Percentiles rank a stretch among this genome's conserved stretches.
phyloP scores from a whole-genome alignment of 2,113 vertebrate genomes.

The Nothocercus julius region DNA sequence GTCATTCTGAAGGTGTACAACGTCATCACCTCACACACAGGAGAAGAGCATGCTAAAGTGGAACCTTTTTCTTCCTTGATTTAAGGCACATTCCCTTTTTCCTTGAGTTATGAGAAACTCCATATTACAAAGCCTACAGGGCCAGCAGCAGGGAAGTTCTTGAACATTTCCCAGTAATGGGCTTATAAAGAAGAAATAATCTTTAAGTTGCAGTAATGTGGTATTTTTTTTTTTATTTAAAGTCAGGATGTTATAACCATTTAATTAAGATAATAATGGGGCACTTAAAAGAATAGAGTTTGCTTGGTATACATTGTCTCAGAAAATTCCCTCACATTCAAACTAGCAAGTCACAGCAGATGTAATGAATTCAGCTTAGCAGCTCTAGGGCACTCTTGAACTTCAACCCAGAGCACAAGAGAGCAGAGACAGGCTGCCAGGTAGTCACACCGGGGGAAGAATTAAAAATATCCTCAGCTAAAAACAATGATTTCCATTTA shows the following conservation, averaged over 20 bases:
- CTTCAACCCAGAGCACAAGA: conserved; percentile 32
- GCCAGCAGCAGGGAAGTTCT: background rate
- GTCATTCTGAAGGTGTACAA: background rate
- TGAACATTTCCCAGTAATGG: conserved; percentile 12
- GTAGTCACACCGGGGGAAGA: background rate
- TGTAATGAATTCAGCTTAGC: conserved; percentile 16
- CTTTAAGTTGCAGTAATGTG: conserved; percentile 31
- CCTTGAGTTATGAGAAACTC: background rate
- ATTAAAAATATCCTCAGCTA: background rate
- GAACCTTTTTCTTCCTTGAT: background rate
- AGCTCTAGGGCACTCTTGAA: conserved; percentile 35
- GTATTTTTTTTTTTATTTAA: background rate
- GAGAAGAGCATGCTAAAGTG: background rate
- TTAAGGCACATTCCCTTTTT: background rate
- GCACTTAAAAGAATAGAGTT: conserved; percentile 14
- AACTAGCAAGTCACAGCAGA: background rate
- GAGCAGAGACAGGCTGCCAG: background rate
- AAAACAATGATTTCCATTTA: background rate
- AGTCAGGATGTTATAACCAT: background rate
- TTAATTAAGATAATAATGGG: conserved; percentile 45
- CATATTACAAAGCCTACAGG: background rate
- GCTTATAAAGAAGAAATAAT: conserved; percentile 39
- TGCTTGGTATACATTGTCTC: background rate
- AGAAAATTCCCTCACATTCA: background rate
- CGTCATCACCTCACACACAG: background rate